phyloP scores from a whole-genome alignment of 2,113 vertebrate species.

The Siniperca knerii region DNA sequence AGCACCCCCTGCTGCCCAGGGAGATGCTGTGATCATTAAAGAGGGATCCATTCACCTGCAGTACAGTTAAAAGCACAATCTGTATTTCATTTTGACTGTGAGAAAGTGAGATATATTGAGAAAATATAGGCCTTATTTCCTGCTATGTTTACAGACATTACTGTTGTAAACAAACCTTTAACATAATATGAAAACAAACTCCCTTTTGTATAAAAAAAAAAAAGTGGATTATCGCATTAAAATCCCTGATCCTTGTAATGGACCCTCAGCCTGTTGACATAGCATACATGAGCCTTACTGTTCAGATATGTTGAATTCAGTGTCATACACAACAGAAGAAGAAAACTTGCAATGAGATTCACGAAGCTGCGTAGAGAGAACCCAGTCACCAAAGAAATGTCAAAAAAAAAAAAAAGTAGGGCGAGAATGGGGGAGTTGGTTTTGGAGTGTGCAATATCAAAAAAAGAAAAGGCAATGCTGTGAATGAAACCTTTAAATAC shows the following conservation, averaged over 20 bases:
- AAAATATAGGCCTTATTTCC: neutral
- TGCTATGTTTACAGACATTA: neutral
- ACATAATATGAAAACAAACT: neutral
- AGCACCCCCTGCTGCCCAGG: conserved; percentile 61
- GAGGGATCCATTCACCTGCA: neutral
- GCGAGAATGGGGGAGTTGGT: neutral
- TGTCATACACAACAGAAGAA: neutral
- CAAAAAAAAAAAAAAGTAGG: neutral
- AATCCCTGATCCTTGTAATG: neutral
- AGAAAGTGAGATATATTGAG: neutral
- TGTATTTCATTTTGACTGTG: neutral
- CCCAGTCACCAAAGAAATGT: conserved; percentile 27
- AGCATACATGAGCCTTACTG: neutral
- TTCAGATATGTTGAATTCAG: conserved; percentile 6
- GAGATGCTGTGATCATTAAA: neutral
- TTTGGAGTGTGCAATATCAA: conserved; percentile 25
- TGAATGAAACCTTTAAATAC: conserved; percentile 30
- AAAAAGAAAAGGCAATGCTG: conserved; percentile 9
- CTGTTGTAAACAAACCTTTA: neutral
- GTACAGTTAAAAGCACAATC: neutral
- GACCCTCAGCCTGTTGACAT: neutral
- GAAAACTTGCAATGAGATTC: conserved; percentile 7
- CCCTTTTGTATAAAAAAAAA: neutral
- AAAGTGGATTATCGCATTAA: neutral
- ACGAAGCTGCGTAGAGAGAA: conserved; percentile 22